Base-by-base conservation (phyloP, 2,888 invertebrate genomes). In the Lydus trimaculatus region DNA sequence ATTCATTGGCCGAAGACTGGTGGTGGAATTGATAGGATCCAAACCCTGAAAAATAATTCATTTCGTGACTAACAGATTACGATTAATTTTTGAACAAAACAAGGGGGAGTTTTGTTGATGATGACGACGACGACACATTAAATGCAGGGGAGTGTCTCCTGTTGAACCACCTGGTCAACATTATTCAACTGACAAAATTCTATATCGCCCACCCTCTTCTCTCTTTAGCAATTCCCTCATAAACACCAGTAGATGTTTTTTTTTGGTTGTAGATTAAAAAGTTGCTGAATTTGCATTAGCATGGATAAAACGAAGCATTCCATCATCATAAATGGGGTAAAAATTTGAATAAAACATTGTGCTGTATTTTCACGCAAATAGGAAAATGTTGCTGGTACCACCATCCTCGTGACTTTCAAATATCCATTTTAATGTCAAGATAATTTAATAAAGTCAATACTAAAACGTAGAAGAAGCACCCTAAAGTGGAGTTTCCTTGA, bases 21-120 rank as follows among this genome's bases (percentile, higher is more conserved):
- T 80, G 31, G 88, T 87, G 31, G 89, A 87, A 75, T 88, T 86
- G 63, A 88, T 86, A 83, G 87, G 87, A 82, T 92, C 92, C 82
- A 92, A 85, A 76, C 92, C 93, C 93, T 93, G 88, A 7, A 90
- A 90, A 78, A 82, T 80, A 73, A 82, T 17, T 5, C 13, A n/a
- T n/a, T 20, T 15, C 63, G 31, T 39, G 63, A 36, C 77, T 79
- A 74, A 36, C 36, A 36, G 13, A 36, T 13, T 36, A 36, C 72
- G 62, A 48, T 23, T 23, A 28, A 33, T n/a, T 43, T 43, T 4
- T 33, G 33, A 1, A 11, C 33, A 31, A 48, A 28, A 5, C 2
- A 11, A 33, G 31, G 36, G 17, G 11, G 61, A 17, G 20, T 9
- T n/a, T n/a, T n/a, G n/a, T n/a, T n/a, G n/a, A n/a, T n/a, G n/a